phyloP scores from a whole-genome alignment of 2,888 invertebrate species.

The Apamea crenata region DNA sequence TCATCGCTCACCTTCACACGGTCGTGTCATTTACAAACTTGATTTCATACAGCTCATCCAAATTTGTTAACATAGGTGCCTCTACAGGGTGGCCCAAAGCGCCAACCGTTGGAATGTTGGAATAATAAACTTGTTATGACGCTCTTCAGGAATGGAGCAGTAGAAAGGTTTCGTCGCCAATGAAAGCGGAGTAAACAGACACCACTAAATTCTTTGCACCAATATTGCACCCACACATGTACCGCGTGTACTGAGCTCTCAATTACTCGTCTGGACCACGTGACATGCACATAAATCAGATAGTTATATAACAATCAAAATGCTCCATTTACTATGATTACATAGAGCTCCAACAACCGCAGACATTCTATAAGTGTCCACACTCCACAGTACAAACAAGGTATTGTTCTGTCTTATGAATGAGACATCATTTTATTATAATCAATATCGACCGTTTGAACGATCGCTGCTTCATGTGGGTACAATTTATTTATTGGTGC shows the following conservation, averaged over 20 bases:
- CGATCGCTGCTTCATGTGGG: constrained; percentile 16
- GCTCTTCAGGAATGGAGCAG: constrained; percentile 8
- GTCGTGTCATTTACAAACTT: constrained; percentile 50
- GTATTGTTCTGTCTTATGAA: constrained; percentile 54
- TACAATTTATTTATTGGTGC: constrained; percentile 12
- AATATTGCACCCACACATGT: constrained; percentile 42
- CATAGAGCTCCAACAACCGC: constrained; percentile 43
- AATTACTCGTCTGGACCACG: constrained; percentile 62
- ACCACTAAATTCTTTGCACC: constrained; percentile 35
- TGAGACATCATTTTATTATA: constrained; percentile 50
- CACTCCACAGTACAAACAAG: constrained; percentile 50
- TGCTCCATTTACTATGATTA: constrained; percentile 49
- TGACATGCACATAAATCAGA: constrained; percentile 66
- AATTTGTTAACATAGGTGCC: constrained; percentile 25
- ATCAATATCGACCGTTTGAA: constrained; percentile 44
- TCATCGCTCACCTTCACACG: constrained; percentile 54
- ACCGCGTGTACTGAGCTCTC: constrained; percentile 44
- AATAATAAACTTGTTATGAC: constrained; percentile 24
- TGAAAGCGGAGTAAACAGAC: constrained; percentile 5
- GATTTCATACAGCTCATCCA: constrained; percentile 48
- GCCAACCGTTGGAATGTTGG: constrained; percentile 13
- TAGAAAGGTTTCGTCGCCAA: constrained; percentile 7
- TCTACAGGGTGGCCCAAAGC: constrained; percentile 19
- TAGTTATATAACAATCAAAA: constrained; percentile 66
- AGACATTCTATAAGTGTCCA: constrained; percentile 44